Percentiles rank a stretch among this genome's conserved stretches.
phyloP scores from a whole-genome alignment of 2,113 vertebrate genomes.

The Amphilophus citrinellus region DNA sequence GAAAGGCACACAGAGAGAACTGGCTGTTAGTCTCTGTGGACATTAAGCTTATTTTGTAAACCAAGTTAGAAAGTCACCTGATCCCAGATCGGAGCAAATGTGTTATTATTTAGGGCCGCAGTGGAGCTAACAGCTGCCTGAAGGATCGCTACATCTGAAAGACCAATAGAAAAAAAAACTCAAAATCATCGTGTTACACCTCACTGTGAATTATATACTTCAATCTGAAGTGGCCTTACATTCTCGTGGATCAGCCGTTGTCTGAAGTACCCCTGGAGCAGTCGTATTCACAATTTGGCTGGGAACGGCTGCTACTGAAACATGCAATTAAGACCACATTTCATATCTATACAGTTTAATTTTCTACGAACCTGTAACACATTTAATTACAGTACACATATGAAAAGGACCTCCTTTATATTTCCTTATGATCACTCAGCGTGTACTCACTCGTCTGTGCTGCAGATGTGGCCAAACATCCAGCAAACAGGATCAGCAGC shows the following conservation, averaged over 20 bases:
- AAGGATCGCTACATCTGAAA: slow-evolving; percentile 42
- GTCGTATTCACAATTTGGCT: fast-evolving
- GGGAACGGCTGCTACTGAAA: background rate
- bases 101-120: slow-evolving; percentile 11
- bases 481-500: slow-evolving; percentile 49
- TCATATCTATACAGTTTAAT: fast-evolving
- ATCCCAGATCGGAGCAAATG: background rate
- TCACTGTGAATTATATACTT: background rate
- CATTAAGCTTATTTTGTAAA: background rate
- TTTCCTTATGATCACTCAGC: background rate
- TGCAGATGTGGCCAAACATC: slow-evolving; percentile 40
- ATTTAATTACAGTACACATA: background rate
- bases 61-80: slow-evolving; percentile 10
- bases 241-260: background rate
- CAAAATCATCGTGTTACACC: background rate
- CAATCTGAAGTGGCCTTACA: background rate
- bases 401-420: background rate
- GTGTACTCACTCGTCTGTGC: slow-evolving; percentile 40
- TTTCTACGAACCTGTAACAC: background rate
- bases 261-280: background rate
- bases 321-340: too few relatives aligned
- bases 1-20: slow-evolving; percentile 45
- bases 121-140: background rate
- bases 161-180: background rate
- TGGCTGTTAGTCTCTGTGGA: background rate